Evolutionary conservation across 1,140 invertebrate species (phyloP), one percentile per base, ranked within the genome.

Genomic region (Sycobia sp.): DNA sequence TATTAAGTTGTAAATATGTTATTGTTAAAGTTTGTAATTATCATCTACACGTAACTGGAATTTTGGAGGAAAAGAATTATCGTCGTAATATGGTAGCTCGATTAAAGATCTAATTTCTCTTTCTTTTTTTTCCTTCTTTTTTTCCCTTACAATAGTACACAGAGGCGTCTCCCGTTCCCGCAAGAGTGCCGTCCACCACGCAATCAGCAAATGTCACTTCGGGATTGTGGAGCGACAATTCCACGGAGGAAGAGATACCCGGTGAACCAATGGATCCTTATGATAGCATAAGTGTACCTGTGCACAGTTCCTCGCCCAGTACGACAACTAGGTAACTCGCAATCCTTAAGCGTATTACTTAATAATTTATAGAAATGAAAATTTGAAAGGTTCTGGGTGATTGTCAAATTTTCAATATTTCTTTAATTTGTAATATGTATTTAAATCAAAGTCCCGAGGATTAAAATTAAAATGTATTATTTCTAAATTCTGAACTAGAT

Each of bases 71-170:
- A n/a, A n/a, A n/a, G n/a, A n/a, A n/a, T n/a, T n/a, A n/a, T n/a
- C n/a, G n/a, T n/a, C 20, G 18, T 32, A 25, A 23, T 22, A 8
- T 29, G n/a, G n/a, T n/a, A n/a, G n/a, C n/a, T n/a, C n/a, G n/a
- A n/a, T n/a, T n/a, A 32, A 7, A 32, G 29, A 32, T 32, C 29
- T 11, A 32, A 32, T 11, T 32, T 32, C n/a, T 11, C 3, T 39
- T 27, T 49, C 14, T 49, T 8, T 10, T 56, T 49, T 18, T 27
- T 47, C 4, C 8, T 23, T 22, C 36, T 36, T 5, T 34, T 39
- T 54, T 34, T 51, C 23, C 3, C 4, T n/a, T n/a, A 29, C 20
- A 32, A 22, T 16, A 63, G 61, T 50, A 63, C 34, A 25, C 44
- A 13, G 61, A 63, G 18, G 18, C 18, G 2, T 41, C 43, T n/a